phyloP scores from a whole-genome alignment of 2,888 invertebrate genomes.

The Eupithecia insigniata region DNA sequence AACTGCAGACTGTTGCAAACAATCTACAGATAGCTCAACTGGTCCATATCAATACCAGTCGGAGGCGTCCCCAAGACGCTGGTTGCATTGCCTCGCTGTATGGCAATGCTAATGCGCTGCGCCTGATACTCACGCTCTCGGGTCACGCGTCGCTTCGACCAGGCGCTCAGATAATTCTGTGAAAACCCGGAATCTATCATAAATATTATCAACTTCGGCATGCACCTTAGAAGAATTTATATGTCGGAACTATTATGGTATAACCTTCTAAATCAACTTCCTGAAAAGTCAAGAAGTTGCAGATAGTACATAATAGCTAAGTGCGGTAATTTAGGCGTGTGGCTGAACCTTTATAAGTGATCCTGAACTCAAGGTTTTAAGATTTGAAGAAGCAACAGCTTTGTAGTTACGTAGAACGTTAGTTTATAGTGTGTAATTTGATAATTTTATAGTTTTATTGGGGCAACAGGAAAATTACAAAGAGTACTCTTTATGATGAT shows the following conservation, averaged over 20 bases:
- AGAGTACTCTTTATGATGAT: background rate
- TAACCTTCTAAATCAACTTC: background rate
- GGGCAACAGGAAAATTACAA: conserved; percentile 16
- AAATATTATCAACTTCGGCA: background rate
- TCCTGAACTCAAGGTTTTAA: conserved; percentile 33
- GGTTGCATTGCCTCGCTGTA: too few species aligned
- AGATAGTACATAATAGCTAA: conserved; percentile 1
- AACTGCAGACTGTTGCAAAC: too few species aligned
- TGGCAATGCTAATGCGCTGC: too few species aligned
- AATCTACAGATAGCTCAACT: too few species aligned
- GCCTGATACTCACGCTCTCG: too few species aligned
- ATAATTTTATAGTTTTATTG: conserved; percentile 24
- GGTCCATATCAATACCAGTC: too few species aligned
- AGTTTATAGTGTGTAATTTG: conserved; percentile 19
- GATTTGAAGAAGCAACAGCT: conserved; percentile 20
- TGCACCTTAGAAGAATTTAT: background rate
- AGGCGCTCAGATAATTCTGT: too few species aligned
- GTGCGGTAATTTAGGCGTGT: background rate
- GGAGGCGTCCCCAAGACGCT: too few species aligned
- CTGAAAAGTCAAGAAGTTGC: background rate
- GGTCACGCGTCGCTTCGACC: too few species aligned
- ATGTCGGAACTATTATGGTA: background rate
- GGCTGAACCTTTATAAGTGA: background rate
- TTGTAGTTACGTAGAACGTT: background rate
- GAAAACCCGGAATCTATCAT: too few species aligned